Percentiles rank a stretch among this genome's conserved stretches.
phyloP scores from a whole-genome alignment of 2,113 vertebrate species.

The Labeo rohita region DNA sequence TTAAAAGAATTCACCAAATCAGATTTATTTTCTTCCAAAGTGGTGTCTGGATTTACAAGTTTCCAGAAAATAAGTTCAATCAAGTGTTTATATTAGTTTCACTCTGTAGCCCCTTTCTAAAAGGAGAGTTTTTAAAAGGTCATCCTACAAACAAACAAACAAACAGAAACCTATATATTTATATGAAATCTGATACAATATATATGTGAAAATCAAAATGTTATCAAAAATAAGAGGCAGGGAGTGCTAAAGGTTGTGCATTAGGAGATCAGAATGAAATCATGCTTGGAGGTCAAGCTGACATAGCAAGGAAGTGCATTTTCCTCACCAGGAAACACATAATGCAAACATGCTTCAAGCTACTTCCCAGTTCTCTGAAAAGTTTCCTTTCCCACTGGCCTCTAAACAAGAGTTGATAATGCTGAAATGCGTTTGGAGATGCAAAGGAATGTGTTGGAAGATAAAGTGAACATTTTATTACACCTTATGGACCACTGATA shows the following conservation, averaged over 20 bases:
- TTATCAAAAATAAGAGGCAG: slow-evolving; percentile 75
- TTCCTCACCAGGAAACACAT: slow-evolving; percentile 50
- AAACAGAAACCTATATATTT: slow-evolving; percentile 60
- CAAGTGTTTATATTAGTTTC: slow-evolving; percentile 60
- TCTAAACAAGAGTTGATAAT: background rate
- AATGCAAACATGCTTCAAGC: slow-evolving; percentile 36
- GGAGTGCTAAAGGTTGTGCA: slow-evolving; percentile 72
- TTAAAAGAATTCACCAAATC: slow-evolving; percentile 74
- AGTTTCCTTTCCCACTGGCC: slow-evolving; percentile 16
- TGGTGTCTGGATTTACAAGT: slow-evolving; percentile 73
- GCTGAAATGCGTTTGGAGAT: background rate
- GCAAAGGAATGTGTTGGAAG: slow-evolving; percentile 31
- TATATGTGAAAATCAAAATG: slow-evolving; percentile 69
- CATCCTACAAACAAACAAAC: slow-evolving; percentile 70
- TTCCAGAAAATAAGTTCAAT: slow-evolving; percentile 71
- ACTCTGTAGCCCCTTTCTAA: slow-evolving; percentile 63
- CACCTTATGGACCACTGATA: background rate
- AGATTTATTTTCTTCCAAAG: slow-evolving; percentile 75
- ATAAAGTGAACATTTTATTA: background rate
- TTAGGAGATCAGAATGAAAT: slow-evolving; percentile 57
- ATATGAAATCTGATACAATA: slow-evolving; percentile 68
- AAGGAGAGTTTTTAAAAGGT: slow-evolving; percentile 61
- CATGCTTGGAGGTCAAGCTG: slow-evolving; percentile 34
- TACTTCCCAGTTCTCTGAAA: slow-evolving; percentile 29
- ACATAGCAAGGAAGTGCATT: slow-evolving; percentile 31